Conservation (phyloP, 2,888 invertebrate species). For the Diadegma fenestrale region DNA sequence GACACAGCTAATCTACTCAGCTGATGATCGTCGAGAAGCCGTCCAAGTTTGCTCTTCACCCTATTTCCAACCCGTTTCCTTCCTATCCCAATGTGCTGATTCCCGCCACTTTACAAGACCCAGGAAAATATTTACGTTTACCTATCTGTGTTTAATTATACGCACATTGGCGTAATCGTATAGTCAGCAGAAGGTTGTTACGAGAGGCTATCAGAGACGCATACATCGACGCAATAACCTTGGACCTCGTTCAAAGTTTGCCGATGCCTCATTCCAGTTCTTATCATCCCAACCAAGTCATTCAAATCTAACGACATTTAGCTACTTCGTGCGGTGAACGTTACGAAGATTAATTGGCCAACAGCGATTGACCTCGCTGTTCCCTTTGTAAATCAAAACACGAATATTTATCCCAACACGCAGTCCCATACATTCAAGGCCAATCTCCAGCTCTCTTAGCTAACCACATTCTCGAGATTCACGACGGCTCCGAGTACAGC, state of each 20-base stretch:
- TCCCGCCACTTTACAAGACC: background rate
- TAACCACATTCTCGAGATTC: slow-evolving; percentile 60
- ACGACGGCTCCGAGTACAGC: slow-evolving; percentile 14
- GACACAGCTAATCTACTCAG: slow-evolving; percentile 28
- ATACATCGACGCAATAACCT: background rate
- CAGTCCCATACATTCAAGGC: slow-evolving; percentile 40
- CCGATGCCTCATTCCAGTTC: slow-evolving; percentile 8
- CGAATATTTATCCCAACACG: slow-evolving; percentile 46
- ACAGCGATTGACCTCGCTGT: slow-evolving; percentile 24
- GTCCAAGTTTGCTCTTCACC: slow-evolving; percentile 11
- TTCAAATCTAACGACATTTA: background rate
- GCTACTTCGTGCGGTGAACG: background rate
- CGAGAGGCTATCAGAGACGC: background rate
- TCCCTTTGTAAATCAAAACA: slow-evolving; percentile 32
- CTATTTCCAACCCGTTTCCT: background rate
- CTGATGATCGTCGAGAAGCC: background rate
- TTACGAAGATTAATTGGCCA: slow-evolving; percentile 7
- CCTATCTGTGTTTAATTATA: background rate
- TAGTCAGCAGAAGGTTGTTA: background rate
- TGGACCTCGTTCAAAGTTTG: background rate
- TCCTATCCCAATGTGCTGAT: background rate
- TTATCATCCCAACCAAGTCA: background rate
- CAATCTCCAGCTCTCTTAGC: slow-evolving; percentile 25
- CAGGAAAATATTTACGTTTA: background rate
- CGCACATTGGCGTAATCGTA: background rate